A percentile compares a stretch with the other conserved stretches of the same genome.
Conservation (phyloP, 1,140 invertebrate genomes). For the Pseudoatta argentina region DNA sequence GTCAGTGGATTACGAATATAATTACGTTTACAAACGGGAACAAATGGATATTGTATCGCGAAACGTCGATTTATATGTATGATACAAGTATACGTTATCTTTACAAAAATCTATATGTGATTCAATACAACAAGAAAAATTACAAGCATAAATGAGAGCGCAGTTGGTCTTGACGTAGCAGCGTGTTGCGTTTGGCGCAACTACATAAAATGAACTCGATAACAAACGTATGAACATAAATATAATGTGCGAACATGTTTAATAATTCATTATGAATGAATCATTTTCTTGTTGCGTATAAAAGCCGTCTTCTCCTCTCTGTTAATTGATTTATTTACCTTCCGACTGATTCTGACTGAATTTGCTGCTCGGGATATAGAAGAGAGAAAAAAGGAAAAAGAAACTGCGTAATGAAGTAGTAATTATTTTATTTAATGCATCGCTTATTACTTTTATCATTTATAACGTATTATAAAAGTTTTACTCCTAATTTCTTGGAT, state of each 20-base stretch:
- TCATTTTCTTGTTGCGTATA: conserved; percentile 1
- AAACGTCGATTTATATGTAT: background rate
- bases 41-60: background rate
- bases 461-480: background rate
- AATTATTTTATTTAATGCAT: background rate
- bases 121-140: background rate
- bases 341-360: background rate
- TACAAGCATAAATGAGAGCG: background rate
- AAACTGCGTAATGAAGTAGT: background rate
- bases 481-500: background rate
- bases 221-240: conserved; percentile 11
- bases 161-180: conserved; percentile 4
- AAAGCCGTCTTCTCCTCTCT: background rate
- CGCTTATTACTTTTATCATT: background rate
- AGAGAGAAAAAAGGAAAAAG: background rate
- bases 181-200: conserved; percentile 1
- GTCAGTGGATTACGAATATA: background rate
- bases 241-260: background rate
- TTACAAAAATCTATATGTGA: background rate
- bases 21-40: background rate
- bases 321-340: background rate
- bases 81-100: background rate
- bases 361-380: background rate
- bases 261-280: conserved; percentile 21
- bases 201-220: conserved; percentile 29